Conservation (phyloP, 1,140 invertebrate genomes). For the Cryptotermes secundus region DNA sequence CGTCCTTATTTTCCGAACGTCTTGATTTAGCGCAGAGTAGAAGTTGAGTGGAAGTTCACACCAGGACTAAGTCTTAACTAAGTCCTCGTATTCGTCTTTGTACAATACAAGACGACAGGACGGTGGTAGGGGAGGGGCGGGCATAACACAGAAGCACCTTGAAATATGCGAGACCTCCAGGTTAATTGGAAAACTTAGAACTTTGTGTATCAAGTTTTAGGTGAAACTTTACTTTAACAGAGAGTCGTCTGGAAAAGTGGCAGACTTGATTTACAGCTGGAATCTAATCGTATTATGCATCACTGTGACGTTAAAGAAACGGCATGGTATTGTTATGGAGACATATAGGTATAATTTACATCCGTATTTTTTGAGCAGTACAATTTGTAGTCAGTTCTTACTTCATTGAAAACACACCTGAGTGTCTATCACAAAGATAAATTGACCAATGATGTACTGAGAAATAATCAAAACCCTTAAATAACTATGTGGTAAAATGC, state of each 20-base stretch:
- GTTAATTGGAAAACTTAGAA: constrained; percentile 11
- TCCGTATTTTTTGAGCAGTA: too few relatives aligned
- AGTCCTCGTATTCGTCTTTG: background rate
- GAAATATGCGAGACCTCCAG: background rate
- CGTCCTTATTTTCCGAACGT: background rate
- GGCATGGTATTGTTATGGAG: too few relatives aligned
- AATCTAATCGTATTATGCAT: background rate
- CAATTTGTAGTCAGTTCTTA: too few relatives aligned
- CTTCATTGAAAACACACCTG: too few relatives aligned
- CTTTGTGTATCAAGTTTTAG: background rate
- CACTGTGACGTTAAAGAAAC: background rate
- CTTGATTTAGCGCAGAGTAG: background rate
- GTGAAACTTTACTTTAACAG: background rate
- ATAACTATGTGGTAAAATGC: too few relatives aligned
- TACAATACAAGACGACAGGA: background rate
- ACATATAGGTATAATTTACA: too few relatives aligned
- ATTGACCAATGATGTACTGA: too few relatives aligned
- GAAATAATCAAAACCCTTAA: too few relatives aligned
- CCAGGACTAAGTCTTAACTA: too few relatives aligned
- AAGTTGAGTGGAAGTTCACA: background rate
- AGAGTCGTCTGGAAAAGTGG: background rate
- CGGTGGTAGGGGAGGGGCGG: too few relatives aligned
- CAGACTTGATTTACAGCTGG: background rate
- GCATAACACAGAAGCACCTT: background rate
- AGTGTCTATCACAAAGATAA: too few relatives aligned